Percentiles rank a stretch among this genome's conserved stretches.
Evolutionary conservation across 2,888 invertebrate species (phyloP).

Genomic region (Spodoptera exigua): DNA sequence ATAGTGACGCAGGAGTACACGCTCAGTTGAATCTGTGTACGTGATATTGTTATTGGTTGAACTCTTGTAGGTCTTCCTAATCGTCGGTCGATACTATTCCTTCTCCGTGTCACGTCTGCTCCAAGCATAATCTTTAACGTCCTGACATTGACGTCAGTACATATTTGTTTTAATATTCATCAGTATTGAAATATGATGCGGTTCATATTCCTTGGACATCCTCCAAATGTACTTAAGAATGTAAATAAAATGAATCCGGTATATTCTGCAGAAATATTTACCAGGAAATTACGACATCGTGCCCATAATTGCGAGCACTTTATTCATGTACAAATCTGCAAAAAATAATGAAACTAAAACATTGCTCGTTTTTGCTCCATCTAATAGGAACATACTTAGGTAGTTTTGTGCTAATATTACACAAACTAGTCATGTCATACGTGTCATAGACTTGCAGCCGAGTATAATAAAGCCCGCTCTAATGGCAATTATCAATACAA

Average conservation of each 20-base stretch:
- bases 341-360: conserved; percentile 19
- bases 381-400: conserved; percentile 2
- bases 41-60: conserved; percentile 17
- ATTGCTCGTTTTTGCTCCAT: conserved; percentile 23
- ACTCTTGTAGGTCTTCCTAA: conserved; percentile 39
- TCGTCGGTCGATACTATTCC: conserved; percentile 27
- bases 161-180: conserved; percentile 16
- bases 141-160: background rate
- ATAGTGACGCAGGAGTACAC: conserved; percentile 22
- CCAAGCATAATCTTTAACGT: conserved; percentile 9
- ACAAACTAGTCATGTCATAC: conserved; percentile 25
- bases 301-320: conserved; percentile 6
- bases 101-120: conserved; percentile 19
- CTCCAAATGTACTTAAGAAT: conserved; percentile 15
- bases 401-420: conserved; percentile 29
- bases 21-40: conserved; percentile 14
- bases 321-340: background rate
- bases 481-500: conserved; percentile 70
- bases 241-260: conserved; percentile 14
- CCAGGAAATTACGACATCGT: conserved; percentile 9
- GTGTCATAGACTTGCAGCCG: conserved; percentile 38
- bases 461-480: conserved; percentile 66
- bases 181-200: background rate
- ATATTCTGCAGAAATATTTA: conserved; percentile 5
- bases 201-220: conserved; percentile 19